phyloP scores from a whole-genome alignment of 1,140 invertebrate species.

The Sinonovacula constricta region DNA sequence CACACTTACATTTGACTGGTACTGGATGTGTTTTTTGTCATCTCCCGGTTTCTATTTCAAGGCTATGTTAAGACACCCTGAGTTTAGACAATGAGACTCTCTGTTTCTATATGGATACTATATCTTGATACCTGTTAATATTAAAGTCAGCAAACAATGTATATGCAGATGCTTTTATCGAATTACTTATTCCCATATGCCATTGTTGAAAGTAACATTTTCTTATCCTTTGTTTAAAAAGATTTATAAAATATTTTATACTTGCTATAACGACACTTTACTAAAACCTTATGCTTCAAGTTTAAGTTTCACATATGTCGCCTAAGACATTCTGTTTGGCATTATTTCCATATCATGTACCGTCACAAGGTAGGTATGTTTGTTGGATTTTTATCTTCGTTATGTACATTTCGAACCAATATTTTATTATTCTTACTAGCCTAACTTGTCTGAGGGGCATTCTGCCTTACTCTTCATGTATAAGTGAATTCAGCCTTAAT shows the following conservation, averaged over 20 bases:
- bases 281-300: no score
- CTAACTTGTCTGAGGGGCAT: no score
- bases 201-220: no score
- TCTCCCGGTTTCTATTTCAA: constrained; percentile 19
- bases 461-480: no score
- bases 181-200: neutral
- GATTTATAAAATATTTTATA: constrained; percentile 1
- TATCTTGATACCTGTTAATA: constrained; percentile 1
- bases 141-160: neutral
- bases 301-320: no score
- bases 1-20: neutral
- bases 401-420: no score
- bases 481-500: no score
- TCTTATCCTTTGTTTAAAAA: neutral
- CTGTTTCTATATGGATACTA: neutral
- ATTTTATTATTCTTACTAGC: no score
- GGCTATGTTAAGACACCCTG: constrained; percentile 6
- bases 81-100: neutral
- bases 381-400: no score
- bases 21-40: neutral
- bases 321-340: no score
- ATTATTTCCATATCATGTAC: no score
- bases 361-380: no score
- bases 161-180: neutral
- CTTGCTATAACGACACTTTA: constrained; percentile 4